phyloP scores from a whole-genome alignment of 2,113 vertebrate species.

The Pseudorasbora parva region DNA sequence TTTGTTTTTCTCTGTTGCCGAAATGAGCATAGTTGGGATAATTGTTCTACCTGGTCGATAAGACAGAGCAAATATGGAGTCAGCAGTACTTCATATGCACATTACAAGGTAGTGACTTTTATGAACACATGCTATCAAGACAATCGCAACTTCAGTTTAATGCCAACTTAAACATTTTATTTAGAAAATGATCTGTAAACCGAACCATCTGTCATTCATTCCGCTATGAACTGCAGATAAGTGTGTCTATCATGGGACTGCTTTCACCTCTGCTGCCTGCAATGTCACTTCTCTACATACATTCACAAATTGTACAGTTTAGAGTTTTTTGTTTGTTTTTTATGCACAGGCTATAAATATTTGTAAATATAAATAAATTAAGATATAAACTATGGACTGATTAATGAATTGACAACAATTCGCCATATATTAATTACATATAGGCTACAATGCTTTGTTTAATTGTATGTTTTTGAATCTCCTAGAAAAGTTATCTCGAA shows the following conservation, averaged over 20 bases:
- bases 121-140: too few relatives aligned
- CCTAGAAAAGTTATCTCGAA: constrained; percentile 76
- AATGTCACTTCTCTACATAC: not conserved
- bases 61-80: too few relatives aligned
- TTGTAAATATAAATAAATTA: not conserved
- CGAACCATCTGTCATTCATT: not conserved
- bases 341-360: not conserved
- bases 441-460: not conserved
- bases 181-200: not conserved
- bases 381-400: not conserved
- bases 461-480: constrained; percentile 60
- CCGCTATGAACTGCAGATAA: not conserved
- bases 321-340: too few relatives aligned
- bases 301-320: not conserved
- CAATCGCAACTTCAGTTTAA: too few relatives aligned
- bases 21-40: too few relatives aligned
- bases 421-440: not conserved
- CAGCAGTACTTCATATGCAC: too few relatives aligned
- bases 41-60: too few relatives aligned
- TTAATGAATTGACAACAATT: not conserved
- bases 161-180: not conserved
- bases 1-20: too few relatives aligned
- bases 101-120: too few relatives aligned
- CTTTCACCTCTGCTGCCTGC: not conserved
- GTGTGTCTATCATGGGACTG: not conserved